These are phyloP conservation scores for Gymnobelideus leadbeateri DNA, from an alignment of 2,113 vertebrate species.

Conservation along the genomic window DNA sequence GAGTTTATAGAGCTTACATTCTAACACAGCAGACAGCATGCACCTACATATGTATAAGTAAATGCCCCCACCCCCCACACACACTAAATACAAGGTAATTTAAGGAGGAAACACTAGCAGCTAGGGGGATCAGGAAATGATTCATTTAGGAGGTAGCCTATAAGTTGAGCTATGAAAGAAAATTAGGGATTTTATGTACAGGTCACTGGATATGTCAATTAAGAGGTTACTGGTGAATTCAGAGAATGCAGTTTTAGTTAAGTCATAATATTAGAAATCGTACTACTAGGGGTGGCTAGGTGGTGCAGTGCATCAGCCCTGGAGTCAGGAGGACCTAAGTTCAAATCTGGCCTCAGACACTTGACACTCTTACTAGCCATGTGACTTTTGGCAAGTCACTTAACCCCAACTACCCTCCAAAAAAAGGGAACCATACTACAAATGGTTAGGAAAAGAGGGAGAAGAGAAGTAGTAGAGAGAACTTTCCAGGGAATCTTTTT, in stretches of 20 bases:
- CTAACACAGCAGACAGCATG: neutral
- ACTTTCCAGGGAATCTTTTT: neutral
- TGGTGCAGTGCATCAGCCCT: too few species aligned
- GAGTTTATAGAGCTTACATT: neutral
- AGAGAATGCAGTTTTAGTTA: too few species aligned
- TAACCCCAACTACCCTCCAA: too few species aligned
- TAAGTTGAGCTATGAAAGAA: neutral
- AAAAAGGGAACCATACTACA: neutral
- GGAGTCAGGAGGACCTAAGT: too few species aligned
- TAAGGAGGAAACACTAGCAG: neutral
- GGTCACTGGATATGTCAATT: neutral
- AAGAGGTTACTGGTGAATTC: too few species aligned
- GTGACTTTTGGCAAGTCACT: too few species aligned
- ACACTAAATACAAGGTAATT: neutral
- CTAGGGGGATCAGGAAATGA: neutral
- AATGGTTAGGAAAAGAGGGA: neutral
- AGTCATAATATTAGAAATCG: neutral
- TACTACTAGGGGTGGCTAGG: neutral
- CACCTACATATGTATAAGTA: neutral
- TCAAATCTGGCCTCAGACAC: too few species aligned
- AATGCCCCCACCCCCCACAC: too few species aligned
- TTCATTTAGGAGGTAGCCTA: neutral
- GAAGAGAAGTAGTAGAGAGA: neutral
- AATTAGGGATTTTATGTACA: neutral
- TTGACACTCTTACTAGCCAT: too few species aligned